A percentile compares a stretch with the other conserved stretches of the same genome.
phyloP scores from a whole-genome alignment of 1,140 invertebrate genomes.

The Nasonia giraulti region DNA sequence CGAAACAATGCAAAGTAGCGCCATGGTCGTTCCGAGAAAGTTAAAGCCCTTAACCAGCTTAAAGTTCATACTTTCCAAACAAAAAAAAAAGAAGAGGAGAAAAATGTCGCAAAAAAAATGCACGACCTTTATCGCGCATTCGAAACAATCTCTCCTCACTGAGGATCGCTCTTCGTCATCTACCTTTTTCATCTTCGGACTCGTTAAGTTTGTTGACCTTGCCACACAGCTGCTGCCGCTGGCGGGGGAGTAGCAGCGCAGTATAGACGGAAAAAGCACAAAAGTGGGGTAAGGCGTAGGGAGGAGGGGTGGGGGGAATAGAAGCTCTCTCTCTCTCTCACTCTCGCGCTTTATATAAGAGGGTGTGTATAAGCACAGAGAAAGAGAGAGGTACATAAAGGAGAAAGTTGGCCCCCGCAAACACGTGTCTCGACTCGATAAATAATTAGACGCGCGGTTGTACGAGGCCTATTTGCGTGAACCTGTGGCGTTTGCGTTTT shows the following conservation, averaged over 20 bases:
- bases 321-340: background rate
- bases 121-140: background rate
- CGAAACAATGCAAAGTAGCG: too few relatives aligned
- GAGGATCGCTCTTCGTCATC: slow-evolving; percentile 15
- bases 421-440: slow-evolving; percentile 3
- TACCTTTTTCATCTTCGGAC: slow-evolving; percentile 52
- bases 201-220: slow-evolving; percentile 54
- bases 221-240: slow-evolving; percentile 29
- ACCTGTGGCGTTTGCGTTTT: background rate
- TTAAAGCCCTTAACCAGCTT: too few relatives aligned
- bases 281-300: slow-evolving; percentile 48
- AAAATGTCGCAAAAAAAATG: background rate
- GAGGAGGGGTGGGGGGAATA: slow-evolving; percentile 11
- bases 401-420: slow-evolving; percentile 11
- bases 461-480: background rate
- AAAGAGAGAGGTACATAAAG: background rate
- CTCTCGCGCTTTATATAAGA: background rate
- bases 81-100: slow-evolving; percentile 29
- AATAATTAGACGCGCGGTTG: background rate
- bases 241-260: background rate
- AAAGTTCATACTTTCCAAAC: slow-evolving; percentile 22
- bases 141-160: background rate
- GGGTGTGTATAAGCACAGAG: background rate
- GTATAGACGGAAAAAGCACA: slow-evolving; percentile 40
- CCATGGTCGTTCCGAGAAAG: too few relatives aligned